A percentile compares a stretch with the other conserved stretches of the same genome.
phyloP scores from a whole-genome alignment of 1,140 invertebrate species.

The Aphelinus atriplicis region DNA sequence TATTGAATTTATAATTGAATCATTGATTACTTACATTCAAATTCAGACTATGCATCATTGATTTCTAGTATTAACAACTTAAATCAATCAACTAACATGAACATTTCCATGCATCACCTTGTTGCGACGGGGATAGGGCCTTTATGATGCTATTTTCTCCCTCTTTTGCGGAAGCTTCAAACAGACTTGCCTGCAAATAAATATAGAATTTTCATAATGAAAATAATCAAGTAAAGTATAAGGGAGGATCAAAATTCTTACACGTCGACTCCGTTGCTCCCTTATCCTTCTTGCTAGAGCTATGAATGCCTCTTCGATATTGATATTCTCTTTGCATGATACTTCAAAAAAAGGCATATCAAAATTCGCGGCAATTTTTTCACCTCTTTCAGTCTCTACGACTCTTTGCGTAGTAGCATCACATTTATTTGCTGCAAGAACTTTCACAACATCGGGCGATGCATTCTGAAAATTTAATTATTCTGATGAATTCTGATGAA shows the following conservation, averaged over 20 bases:
- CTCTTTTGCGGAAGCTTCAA: slow-evolving; percentile 57
- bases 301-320: slow-evolving; percentile 88
- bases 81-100: slow-evolving; percentile 50
- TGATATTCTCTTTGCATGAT: slow-evolving; percentile 89
- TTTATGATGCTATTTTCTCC: slow-evolving; percentile 55
- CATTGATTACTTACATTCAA: not conserved
- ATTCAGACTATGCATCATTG: slow-evolving; percentile 8
- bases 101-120: slow-evolving; percentile 56
- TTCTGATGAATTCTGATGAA: too few relatives aligned
- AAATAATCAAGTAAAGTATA: not conserved
- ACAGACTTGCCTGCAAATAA: slow-evolving; percentile 54
- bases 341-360: slow-evolving; percentile 94
- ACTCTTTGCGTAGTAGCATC: slow-evolving; percentile 78
- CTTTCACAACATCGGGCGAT: slow-evolving; percentile 85
- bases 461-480: slow-evolving; percentile 74
- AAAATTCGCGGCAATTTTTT: slow-evolving; percentile 90
- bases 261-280: slow-evolving; percentile 79
- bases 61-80: not conserved
- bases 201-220: not conserved
- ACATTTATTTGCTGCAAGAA: slow-evolving; percentile 86
- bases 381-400: slow-evolving; percentile 80
- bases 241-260: slow-evolving; percentile 54
- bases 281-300: slow-evolving; percentile 84
- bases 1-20: slow-evolving; percentile 1
- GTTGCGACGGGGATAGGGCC: slow-evolving; percentile 53